These are phyloP conservation scores for Pelusios castaneus DNA, from an alignment of 2,113 vertebrate species.

Conservation along the genomic window DNA sequence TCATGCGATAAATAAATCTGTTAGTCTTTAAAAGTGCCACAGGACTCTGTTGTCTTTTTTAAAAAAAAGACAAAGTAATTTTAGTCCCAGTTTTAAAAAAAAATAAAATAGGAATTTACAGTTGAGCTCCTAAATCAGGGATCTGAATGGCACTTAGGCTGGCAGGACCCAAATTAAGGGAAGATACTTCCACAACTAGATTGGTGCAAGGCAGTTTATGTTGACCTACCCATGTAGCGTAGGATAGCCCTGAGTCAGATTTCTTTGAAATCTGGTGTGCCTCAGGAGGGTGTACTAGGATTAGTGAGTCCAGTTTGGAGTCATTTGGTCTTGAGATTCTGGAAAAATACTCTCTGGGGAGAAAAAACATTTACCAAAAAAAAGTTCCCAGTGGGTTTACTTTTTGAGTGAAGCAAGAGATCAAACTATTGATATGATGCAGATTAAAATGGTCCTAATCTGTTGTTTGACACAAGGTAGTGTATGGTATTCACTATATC, in stretches of 20 bases:
- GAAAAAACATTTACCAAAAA: neutral
- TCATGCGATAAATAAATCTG: no score
- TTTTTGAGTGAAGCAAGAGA: neutral
- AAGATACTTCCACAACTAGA: no score
- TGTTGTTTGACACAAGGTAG: neutral
- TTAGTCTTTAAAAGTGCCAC: no score
- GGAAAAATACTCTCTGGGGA: no score
- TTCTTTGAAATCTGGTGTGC: neutral
- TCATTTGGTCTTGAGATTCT: neutral
- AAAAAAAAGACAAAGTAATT: neutral
- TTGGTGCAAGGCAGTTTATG: neutral
- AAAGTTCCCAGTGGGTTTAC: neutral
- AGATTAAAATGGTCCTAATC: neutral
- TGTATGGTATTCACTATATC: neutral
- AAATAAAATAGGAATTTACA: neutral
- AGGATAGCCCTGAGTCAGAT: neutral
- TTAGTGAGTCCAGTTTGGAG: neutral
- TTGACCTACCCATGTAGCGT: neutral
- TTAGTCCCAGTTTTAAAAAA: neutral
- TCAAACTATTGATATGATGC: neutral
- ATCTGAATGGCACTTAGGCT: no score
- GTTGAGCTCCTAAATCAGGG: neutral
- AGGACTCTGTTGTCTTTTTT: no score
- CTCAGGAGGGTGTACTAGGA: neutral
- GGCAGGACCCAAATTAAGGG: no score